These are phyloP conservation scores for Danionella cerebrum DNA, from an alignment of 2,113 vertebrate species.

Conservation along the genomic window DNA sequence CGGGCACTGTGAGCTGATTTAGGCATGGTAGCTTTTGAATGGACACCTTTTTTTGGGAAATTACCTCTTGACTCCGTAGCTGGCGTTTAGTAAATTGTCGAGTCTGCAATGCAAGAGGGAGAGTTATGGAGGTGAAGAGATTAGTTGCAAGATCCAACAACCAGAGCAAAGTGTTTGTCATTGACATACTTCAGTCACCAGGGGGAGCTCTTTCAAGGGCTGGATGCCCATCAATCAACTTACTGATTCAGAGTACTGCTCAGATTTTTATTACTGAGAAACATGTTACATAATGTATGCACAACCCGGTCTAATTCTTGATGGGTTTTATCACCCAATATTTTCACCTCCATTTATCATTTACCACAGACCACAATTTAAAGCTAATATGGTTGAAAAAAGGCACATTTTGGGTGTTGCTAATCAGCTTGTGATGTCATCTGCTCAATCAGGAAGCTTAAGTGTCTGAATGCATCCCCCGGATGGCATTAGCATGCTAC, in stretches of 20 bases:
- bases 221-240: constrained; percentile 44
- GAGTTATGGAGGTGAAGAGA: constrained; percentile 70
- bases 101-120: constrained; percentile 84
- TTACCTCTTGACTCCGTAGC: constrained; percentile 98
- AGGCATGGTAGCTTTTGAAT: constrained; percentile 69
- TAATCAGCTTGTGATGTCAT: too few species aligned
- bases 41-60: constrained; percentile 63
- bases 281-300: not conserved
- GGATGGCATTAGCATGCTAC: constrained; percentile 61
- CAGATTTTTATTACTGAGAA: not conserved
- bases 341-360: too few species aligned
- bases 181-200: constrained; percentile 63
- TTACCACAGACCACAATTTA: too few species aligned
- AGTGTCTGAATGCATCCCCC: constrained; percentile 50
- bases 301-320: too few species aligned
- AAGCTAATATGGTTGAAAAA: too few species aligned
- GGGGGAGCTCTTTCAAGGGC: constrained; percentile 56
- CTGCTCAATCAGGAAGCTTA: not conserved
- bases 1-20: constrained; percentile 64
- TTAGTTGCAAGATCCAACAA: constrained; percentile 64
- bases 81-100: constrained; percentile 98
- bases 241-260: constrained; percentile 10
- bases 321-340: too few species aligned
- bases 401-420: too few species aligned
- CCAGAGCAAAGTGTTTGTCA: constrained; percentile 61